phyloP scores from a whole-genome alignment of 2,113 vertebrate genomes.

The Scomber colias region DNA sequence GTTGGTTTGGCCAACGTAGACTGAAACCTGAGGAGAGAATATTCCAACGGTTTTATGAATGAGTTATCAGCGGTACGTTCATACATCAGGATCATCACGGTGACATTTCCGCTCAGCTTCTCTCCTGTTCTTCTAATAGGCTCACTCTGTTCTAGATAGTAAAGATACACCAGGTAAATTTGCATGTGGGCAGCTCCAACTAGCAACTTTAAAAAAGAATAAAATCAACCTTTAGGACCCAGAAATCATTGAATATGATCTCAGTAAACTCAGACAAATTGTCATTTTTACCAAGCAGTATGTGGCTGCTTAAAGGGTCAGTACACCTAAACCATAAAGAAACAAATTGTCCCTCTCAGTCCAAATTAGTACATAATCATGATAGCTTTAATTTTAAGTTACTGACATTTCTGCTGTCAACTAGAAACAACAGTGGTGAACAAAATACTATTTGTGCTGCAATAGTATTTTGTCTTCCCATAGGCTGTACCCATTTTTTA shows the following conservation, averaged over 20 bases:
- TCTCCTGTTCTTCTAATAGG: no score
- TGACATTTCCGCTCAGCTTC: not conserved
- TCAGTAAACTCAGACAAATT: slow-evolving; percentile 22
- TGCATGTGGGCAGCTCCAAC: no score
- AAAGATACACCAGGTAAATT: no score
- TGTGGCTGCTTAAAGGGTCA: not conserved
- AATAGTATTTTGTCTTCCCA: no score
- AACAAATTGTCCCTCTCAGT: not conserved
- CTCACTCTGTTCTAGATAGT: no score
- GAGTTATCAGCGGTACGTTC: slow-evolving; percentile 9
- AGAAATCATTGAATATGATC: not conserved
- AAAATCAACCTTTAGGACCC: no score
- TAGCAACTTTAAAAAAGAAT: no score
- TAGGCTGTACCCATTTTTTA: not conserved
- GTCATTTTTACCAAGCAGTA: not conserved
- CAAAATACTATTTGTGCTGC: not conserved
- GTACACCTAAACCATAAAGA: not conserved
- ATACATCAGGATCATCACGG: slow-evolving; percentile 3
- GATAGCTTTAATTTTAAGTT: not conserved
- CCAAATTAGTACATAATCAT: not conserved
- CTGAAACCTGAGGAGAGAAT: slow-evolving; percentile 39
- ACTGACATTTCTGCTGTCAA: not conserved
- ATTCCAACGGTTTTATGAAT: slow-evolving; percentile 41
- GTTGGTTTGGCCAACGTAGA: slow-evolving; percentile 19
- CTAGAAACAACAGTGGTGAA: no score